These are phyloP conservation scores for Rhagonycha fulva DNA, from an alignment of 2,888 invertebrate genomes.

Conservation along the genomic window DNA sequence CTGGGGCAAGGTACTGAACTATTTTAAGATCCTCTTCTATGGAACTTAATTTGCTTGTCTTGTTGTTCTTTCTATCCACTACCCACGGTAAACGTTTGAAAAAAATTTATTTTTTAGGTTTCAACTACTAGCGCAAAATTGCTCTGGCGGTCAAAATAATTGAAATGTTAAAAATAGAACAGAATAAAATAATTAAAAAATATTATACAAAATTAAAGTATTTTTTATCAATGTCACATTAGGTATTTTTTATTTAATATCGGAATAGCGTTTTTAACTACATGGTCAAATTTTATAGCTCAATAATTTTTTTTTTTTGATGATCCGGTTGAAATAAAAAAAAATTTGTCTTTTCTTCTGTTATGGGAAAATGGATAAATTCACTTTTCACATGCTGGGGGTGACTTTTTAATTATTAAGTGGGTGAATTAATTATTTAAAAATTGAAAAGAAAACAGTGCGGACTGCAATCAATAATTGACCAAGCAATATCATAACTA, in stretches of 20 bases:
- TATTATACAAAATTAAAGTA: too few relatives aligned
- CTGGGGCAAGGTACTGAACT: background rate
- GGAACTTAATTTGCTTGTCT: background rate
- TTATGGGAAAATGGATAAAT: too few relatives aligned
- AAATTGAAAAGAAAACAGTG: background rate
- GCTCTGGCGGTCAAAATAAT: background rate
- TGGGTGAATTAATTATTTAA: background rate
- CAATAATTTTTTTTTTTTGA: too few relatives aligned
- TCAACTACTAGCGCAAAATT: background rate
- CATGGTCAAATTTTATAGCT: too few relatives aligned
- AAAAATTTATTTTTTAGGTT: background rate
- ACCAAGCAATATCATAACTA: background rate
- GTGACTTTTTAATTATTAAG: too few relatives aligned
- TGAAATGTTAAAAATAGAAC: background rate
- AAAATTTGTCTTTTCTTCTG: too few relatives aligned
- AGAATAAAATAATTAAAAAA: too few relatives aligned
- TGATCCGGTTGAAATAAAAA: too few relatives aligned
- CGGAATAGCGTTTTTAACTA: too few relatives aligned
- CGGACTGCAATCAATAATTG: background rate
- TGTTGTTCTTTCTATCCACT: background rate
- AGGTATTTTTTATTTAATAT: too few relatives aligned
- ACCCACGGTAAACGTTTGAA: background rate
- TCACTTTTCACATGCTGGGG: too few relatives aligned
- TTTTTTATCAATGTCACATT: too few relatives aligned
- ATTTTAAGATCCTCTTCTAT: background rate